Evolutionary conservation across 1,140 invertebrate genomes (phyloP), one percentile per base, ranked within the genome.

Genomic region (Agrypnia vestita): DNA sequence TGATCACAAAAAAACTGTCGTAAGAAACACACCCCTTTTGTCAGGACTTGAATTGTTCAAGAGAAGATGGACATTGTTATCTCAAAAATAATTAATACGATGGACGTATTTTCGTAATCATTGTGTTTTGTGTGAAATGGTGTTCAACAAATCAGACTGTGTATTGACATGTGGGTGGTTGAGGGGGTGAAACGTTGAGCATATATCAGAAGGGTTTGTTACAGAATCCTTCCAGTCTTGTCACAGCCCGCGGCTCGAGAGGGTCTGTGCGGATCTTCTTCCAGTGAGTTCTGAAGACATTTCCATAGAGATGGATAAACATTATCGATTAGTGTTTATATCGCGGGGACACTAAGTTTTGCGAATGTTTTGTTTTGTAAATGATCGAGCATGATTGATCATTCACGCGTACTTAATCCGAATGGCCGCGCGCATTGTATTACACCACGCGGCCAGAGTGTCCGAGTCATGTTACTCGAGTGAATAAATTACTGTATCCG

Each of bases 371-470:
- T 69, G 64, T 69, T 69, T 19, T 47, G 15, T 69, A n/a, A 69
- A 69, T 8, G 53, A 56, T 53, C 55, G 43, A 75, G 73, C 47
- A 59, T 59, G 73, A 75, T 75, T 47, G 73, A 43, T 61, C 55
- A 61, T 19, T 75, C 73, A 61, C 44, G 25, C 55, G 73, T 17
- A 25, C 25, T 43, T 46, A 59, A 75, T 59, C 21, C 43, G n/a
- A 44, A 25, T 17, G 87, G 87, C 86, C 87, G 88, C 19, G 47
- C 25, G 53, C 69, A 73, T 73, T 53, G 69, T 17, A 73, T 88
- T 88, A 89, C 87, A 89, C 88, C 87, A 89, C 88, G 88, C 86
- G 86, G 85, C 87, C 86, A 85, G 49, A 53, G 69, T 75, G 25
- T 13, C 15, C 71, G 71, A 51, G 49, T 75, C 86, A 85, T 88